Base-by-base conservation (phyloP, 2,888 invertebrate species). In the Platycnemis pennipes region DNA sequence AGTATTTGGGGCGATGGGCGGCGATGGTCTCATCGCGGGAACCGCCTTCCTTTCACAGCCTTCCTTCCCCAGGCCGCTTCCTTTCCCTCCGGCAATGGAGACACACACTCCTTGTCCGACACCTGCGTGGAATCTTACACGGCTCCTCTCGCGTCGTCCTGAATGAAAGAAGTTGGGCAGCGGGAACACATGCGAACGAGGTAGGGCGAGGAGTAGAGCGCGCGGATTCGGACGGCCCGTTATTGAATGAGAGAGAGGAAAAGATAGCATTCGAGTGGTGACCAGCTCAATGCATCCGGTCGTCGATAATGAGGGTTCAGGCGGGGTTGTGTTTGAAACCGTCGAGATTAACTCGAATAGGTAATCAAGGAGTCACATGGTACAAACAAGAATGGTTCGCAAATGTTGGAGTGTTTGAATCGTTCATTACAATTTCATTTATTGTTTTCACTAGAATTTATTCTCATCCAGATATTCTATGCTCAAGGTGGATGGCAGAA, bases 1-100 rank as follows among this genome's bases (percentile, higher is more conserved):
- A 77, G 31, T 77, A 77, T 77, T 77, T 77, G 77, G 77, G 77
- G 77, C 77, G 77, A 77, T 77, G 77, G 77, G 77, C 77, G 77
- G 8, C 37, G 77, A 77, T 77, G 77, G 31, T 16, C 77, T 77
- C 77, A 77, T 37, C 77, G 31, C 11, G 37, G 1, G 37, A 37
- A 26, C 31, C 8, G 63, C 63, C n/a, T n/a, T n/a, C n/a, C 8
- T 7, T 49, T 49, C 49, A 26, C 13, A 37, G 77, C 77, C 37
- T 77, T 77, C 77, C 77, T 77, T 77, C 13, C 37, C 37, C 31
- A 77, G 77, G 13, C 2, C 77, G 77, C 77, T 77, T 77, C 77
- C 77, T 77, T 11, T 63, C 63, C 63, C 63, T 22, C 53, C 63
- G 63, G n/a, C 19, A n/a, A 63, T 63, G 22, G 63, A 26, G 26